Percentiles rank a stretch among this genome's conserved stretches.
Evolutionary conservation across 2,113 vertebrate species (phyloP).

Genomic region (Cynopterus brachyotis): DNA sequence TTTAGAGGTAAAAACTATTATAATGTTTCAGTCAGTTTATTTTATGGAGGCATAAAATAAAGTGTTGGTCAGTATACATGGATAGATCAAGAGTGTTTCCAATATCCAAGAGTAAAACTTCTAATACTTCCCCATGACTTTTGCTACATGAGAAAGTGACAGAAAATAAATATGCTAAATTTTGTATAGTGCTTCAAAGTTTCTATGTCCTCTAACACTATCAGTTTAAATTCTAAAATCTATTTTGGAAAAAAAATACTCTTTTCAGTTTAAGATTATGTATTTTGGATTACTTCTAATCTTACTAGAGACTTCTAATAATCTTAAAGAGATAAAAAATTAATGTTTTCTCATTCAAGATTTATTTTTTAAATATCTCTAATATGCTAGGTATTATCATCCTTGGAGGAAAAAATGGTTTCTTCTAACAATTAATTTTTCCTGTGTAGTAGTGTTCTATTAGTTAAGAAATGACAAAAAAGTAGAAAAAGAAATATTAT

Average conservation of each 20-base stretch:
- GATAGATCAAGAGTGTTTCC: not conserved
- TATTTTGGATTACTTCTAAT: not conserved
- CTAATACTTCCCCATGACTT: not conserved
- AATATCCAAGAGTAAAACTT: not conserved
- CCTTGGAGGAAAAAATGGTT: not conserved
- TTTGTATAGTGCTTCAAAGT: not conserved
- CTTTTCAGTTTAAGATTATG: not conserved
- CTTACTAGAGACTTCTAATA: not conserved
- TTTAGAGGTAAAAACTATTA: not conserved
- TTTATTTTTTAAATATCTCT: not conserved
- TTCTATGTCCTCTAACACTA: not conserved
- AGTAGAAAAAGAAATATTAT: not conserved
- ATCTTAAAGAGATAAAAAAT: not conserved
- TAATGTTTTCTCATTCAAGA: not conserved
- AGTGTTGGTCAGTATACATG: not conserved
- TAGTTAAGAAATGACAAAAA: not conserved
- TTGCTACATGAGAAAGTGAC: not conserved
- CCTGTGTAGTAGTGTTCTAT: not conserved
- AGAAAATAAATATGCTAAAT: not conserved
- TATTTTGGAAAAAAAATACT: not conserved
- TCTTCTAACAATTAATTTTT: slow-evolving; percentile 16
- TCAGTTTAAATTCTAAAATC: slow-evolving; percentile 30
- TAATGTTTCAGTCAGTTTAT: not conserved
- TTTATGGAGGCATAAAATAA: not conserved
- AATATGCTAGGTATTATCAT: not conserved